Percentiles rank a stretch among this genome's conserved stretches.
Conservation (phyloP, 2,113 vertebrate genomes). For the Phodopus roborovskii region DNA sequence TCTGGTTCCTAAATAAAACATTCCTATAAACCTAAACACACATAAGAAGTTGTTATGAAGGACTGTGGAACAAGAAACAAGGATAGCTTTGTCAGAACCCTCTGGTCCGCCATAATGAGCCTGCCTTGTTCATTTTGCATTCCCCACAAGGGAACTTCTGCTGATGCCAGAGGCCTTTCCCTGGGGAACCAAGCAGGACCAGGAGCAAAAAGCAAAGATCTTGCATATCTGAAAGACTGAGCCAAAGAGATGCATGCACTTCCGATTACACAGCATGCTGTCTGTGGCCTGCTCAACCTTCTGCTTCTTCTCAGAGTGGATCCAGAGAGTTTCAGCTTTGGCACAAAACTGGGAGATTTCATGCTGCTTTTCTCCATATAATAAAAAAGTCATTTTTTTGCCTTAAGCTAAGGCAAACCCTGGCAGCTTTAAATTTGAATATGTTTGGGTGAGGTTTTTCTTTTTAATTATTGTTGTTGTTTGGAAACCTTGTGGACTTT, state of each 20-base stretch:
- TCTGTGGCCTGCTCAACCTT: constrained; percentile 60
- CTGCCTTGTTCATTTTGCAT: constrained; percentile 26
- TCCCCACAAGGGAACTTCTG: constrained; percentile 55
- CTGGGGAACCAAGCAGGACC: constrained; percentile 38
- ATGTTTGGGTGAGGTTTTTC: constrained; percentile 64
- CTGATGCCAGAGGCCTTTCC: constrained; percentile 46
- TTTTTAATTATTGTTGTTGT: constrained; percentile 56
- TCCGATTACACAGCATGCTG: constrained; percentile 74
- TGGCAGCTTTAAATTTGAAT: constrained; percentile 73
- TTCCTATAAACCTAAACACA: constrained; percentile 52
- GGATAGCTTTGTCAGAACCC: constrained; percentile 51
- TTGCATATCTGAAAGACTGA: constrained; percentile 44
- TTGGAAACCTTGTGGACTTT: constrained; percentile 72
- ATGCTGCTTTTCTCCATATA: constrained; percentile 74
- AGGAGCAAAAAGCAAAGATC: constrained; percentile 56
- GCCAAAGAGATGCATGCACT: constrained; percentile 72
- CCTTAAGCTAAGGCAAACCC: constrained; percentile 74
- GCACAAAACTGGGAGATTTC: constrained; percentile 76
- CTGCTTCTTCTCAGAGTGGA: constrained; percentile 61
- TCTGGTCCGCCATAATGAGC: constrained; percentile 27
- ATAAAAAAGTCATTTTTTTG: constrained; percentile 78
- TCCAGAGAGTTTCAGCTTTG: constrained; percentile 72
- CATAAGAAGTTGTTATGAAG: constrained; percentile 58
- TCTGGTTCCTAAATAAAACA: constrained; percentile 61
- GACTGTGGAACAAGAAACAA: constrained; percentile 57